Percentiles rank a stretch among this genome's conserved stretches.
Evolutionary conservation across 2,888 invertebrate genomes (phyloP).

Genomic region (Drosophila affinis): DNA sequence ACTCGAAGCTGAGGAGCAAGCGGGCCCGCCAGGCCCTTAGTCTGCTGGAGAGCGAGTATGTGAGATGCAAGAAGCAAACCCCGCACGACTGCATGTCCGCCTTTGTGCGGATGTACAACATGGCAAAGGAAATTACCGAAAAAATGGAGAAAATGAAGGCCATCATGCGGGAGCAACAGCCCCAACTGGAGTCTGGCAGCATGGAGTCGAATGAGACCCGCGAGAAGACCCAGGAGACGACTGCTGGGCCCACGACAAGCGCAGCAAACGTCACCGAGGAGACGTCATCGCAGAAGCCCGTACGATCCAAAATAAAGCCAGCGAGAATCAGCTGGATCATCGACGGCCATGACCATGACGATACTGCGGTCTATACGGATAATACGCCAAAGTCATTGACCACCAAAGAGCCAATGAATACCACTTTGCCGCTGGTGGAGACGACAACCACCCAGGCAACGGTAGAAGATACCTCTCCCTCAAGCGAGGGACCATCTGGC

Average conservation of each 20-base stretch:
- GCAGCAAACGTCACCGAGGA: conserved; percentile 21
- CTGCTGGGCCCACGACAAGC: conserved; percentile 15
- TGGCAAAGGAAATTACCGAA: conserved; percentile 79
- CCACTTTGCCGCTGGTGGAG: conserved; percentile 5
- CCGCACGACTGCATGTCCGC: conserved; percentile 75
- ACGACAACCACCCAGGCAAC: neutral
- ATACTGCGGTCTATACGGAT: conserved; percentile 53
- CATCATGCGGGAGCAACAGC: conserved; percentile 75
- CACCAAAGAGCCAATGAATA: conserved; percentile 9
- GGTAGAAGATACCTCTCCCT: neutral
- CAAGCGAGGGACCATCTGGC: neutral
- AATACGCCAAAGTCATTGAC: conserved; percentile 23
- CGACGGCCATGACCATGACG: conserved; percentile 72
- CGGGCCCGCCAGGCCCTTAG: conserved; percentile 69
- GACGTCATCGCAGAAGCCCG: conserved; percentile 38
- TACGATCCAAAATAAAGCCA: conserved; percentile 63
- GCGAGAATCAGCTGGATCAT: conserved; percentile 78
- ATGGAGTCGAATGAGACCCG: conserved; percentile 30
- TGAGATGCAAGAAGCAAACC: conserved; percentile 76
- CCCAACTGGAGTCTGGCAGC: conserved; percentile 50
- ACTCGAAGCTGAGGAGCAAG: conserved; percentile 75
- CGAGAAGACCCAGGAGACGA: conserved; percentile 4
- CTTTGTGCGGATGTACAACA: conserved; percentile 79
- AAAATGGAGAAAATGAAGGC: conserved; percentile 81
- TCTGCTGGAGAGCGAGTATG: conserved; percentile 75